Base-by-base conservation (phyloP, 2,113 vertebrate genomes). In the Pontoporia blainvillei region DNA sequence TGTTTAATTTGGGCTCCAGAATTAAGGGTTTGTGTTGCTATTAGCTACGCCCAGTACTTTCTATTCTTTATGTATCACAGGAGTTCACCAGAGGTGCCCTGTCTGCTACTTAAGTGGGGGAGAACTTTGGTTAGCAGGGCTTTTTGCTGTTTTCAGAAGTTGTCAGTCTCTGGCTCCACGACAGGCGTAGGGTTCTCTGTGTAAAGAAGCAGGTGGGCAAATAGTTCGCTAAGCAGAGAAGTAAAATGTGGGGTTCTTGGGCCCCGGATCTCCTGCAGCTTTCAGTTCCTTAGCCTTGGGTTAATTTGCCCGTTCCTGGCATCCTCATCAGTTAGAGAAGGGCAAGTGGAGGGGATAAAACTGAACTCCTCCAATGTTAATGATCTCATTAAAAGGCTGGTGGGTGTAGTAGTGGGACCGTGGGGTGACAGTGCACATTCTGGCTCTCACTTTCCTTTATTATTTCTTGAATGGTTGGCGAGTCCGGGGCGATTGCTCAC, bases 401-500 rank as follows among this genome's bases (percentile, higher is more conserved):
- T 46, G 25, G 15, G 12, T 21, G 20, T 2, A 20, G 12, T n/a
- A 23, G 12, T 46, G 18, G 44, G 83, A 20, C 31, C 13, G 0
- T 18, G 21, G 15, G 57, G 44, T 76, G 20, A 8, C 23, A 11
- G 17, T 13, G 52, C 31, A 9, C n/a, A 1, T 72, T 66, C 41
- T 7, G 2, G 34, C 10, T 66, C 27, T 41, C 49, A 61, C 7
- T 2, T 17, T 12, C 29, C 13, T 9, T 31, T 4, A 21, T 76
- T 0, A 2, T 36, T 4, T 57, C 29, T 46, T 8, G 1, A 59
- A 25, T 1, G 57, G 15, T 34, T 7, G 21, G 13, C 10, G 44
- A 20, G 2, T 6, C 2, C 27, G 0, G 2, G 14, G 0, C 49
- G 5, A 41, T 2, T 15, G 15, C 20, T 27, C 8, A 4, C 8